Conservation (phyloP, 2,888 invertebrate species). For the Orthosia cruda region DNA sequence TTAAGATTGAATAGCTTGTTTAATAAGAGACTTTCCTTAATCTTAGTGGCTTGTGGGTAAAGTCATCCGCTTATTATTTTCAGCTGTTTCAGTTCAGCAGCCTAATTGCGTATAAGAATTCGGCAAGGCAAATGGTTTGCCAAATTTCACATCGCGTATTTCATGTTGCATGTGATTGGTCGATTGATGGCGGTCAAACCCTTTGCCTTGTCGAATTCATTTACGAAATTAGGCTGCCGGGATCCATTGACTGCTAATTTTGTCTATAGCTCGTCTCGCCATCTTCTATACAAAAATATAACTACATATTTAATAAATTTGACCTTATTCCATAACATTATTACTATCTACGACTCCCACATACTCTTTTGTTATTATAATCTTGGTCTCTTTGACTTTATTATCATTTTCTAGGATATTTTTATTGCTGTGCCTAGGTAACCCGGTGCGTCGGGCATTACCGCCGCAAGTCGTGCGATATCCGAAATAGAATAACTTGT, state of each 20-base stretch:
- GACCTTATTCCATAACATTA: background rate
- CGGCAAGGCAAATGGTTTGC: too few relatives aligned
- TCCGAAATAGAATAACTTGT: constrained; percentile 45
- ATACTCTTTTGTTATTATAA: background rate
- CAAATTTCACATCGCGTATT: too few relatives aligned
- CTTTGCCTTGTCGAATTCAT: too few relatives aligned
- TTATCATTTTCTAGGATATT: constrained; percentile 20
- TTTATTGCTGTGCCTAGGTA: constrained; percentile 24
- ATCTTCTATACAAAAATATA: background rate
- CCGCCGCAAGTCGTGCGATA: constrained; percentile 21
- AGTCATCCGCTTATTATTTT: too few relatives aligned
- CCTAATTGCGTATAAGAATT: too few relatives aligned
- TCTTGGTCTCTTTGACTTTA: background rate
- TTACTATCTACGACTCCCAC: background rate
- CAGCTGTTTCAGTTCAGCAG: background rate
- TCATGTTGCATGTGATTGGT: too few relatives aligned
- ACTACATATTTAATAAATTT: background rate
- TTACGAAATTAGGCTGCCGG: too few relatives aligned
- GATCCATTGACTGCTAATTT: background rate
- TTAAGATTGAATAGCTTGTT: background rate
- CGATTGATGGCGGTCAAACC: too few relatives aligned
- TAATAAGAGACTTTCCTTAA: background rate
- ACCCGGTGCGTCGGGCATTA: background rate
- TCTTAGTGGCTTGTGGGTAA: background rate
- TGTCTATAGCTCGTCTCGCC: background rate